Evolutionary conservation across 2,113 vertebrate species (phyloP), one percentile per base, ranked within the genome.

Genomic region (Engystomops pustulosus): DNA sequence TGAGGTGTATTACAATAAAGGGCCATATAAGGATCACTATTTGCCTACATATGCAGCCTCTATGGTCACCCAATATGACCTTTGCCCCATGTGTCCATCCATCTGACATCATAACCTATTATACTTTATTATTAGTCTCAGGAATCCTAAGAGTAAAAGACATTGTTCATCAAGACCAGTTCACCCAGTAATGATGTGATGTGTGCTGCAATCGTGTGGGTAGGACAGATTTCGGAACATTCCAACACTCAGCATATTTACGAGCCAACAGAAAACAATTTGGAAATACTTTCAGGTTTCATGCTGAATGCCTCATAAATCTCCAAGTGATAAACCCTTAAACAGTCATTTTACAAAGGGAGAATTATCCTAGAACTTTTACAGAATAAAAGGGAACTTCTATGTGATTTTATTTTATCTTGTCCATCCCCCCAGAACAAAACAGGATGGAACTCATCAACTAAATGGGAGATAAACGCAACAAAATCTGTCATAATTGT

Each of bases 231-330:
- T 47, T 47, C 71, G 7, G 25, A 20, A 74, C 71, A 74, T 74
- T 74, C 45, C 71, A 49, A 11, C 27, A 11, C 44, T 74, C 44
- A 74, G 71, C 44, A 74, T 17, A 20, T 49, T 44, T 18, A 30
- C 25, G 9, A 20, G 71, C 71, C 71, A 74, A 20, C 44, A 32
- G 71, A 74, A 49, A 49, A 74, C 15, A 8, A 49, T 74, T 74
- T 74, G 25, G 71, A 49, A 74, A 49, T 74, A 49, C 71, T 49
- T 74, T 47, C 8, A 8, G 14, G 27, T 49, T 25, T 25, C 25
- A 18, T 30, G 44, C 8, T 3, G 4, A 72, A 25, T 72, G 70
- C 41, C n/a, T 47, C 41, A 72, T 72, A 72, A 72, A 74, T 51
- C 71, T 49, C 27, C 14, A 9, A 32, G 18, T 49, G 14, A 74